Evolutionary conservation across 2,797 vertebrate genomes (phyloP).

Genomic region (Rhyacichthys aspro): DNA sequence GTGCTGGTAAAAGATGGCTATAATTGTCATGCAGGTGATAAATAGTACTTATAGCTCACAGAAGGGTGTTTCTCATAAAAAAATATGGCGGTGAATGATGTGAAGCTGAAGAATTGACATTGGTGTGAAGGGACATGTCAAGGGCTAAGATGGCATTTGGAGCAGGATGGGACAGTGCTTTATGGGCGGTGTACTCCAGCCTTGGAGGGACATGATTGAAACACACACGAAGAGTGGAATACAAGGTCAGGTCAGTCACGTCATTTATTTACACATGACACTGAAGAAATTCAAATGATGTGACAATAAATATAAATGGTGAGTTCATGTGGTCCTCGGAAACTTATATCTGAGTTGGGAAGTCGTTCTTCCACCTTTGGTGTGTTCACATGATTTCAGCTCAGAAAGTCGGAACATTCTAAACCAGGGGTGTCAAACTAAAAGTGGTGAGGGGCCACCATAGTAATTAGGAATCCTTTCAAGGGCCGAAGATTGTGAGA

Average conservation of each 20-base stretch:
- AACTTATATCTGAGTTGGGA: too few species aligned
- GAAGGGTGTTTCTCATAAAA: slow-evolving; percentile 5
- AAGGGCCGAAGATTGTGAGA: too few species aligned
- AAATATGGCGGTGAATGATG: slow-evolving; percentile 1
- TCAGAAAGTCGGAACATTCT: too few species aligned
- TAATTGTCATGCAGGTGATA: slow-evolving; percentile 25
- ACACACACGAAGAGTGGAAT: neutral
- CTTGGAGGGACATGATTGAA: neutral
- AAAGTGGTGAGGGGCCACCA: too few species aligned
- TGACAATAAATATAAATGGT: too few species aligned
- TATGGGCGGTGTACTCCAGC: neutral
- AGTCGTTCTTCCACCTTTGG: too few species aligned
- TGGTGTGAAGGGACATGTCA: neutral
- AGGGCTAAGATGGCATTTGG: neutral
- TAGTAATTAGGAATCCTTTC: too few species aligned
- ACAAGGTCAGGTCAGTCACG: neutral
- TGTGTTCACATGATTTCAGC: too few species aligned
- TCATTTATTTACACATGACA: neutral
- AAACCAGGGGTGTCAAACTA: too few species aligned
- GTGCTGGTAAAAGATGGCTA: too few species aligned
- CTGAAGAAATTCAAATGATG: too few species aligned
- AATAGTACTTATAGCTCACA: slow-evolving; percentile 23
- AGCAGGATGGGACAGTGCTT: neutral
- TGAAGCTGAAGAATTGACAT: neutral
- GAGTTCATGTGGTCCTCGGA: too few species aligned